phyloP scores from a whole-genome alignment of 2,113 vertebrate species.

The Connochaetes taurinus region DNA sequence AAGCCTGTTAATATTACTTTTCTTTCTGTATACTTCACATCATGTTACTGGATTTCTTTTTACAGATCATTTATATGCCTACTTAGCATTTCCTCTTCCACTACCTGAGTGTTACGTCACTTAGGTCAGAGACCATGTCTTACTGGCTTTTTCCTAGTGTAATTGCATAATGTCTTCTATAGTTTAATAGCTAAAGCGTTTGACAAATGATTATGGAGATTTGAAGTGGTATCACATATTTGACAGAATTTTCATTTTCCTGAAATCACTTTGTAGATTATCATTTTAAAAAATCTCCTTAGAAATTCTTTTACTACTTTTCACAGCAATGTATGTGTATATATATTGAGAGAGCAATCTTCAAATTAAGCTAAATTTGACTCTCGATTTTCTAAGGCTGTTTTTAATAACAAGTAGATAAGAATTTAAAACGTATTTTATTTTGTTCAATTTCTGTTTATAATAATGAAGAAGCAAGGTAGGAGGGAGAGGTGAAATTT shows the following conservation, averaged over 20 bases:
- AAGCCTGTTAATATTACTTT: background rate
- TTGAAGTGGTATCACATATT: background rate
- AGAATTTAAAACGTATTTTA: background rate
- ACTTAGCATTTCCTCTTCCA: background rate
- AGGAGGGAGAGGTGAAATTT: background rate
- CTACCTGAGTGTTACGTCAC: background rate
- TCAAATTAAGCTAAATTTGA: background rate
- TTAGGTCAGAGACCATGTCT: background rate
- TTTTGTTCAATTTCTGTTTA: slow-evolving; percentile 3
- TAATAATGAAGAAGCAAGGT: background rate
- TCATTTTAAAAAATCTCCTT: background rate
- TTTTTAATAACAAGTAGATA: background rate
- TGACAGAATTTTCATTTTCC: background rate
- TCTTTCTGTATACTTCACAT: background rate
- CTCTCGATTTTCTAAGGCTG: background rate
- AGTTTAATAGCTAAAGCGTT: background rate
- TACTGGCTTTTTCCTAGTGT: background rate
- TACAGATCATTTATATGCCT: background rate
- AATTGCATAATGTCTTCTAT: background rate
- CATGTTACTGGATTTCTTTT: background rate
- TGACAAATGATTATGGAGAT: background rate
- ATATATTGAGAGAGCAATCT: background rate
- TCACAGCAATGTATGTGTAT: background rate
- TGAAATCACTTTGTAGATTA: background rate
- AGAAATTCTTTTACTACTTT: background rate